Base-by-base conservation (phyloP, 2,888 invertebrate genomes). In the Entomobrya proxima region DNA sequence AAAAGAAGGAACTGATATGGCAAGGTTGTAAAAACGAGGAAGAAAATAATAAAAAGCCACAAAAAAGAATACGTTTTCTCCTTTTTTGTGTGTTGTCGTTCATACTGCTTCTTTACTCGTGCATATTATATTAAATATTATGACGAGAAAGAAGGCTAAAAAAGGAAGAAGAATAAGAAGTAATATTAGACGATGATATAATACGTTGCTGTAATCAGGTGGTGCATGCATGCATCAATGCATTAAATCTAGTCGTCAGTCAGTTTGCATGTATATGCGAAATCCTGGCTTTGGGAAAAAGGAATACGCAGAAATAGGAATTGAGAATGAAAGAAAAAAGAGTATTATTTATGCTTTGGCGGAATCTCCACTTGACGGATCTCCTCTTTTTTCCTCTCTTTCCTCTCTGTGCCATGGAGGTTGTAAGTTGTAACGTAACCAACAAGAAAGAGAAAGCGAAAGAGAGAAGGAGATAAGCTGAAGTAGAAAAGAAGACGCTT, bases 301-400 rank as follows among this genome's bases (percentile, higher is more conserved):
- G n/a, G n/a, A 24, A 72, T 27, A 72, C 11, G 30, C 15, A 40
- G 37, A 67, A 40, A 67, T 21, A 40, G 40, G 67, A 21, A 67
- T 9, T 40, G 40, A 40, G 40, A 67, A 40, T 40, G 67, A 21
- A 67, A 40, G 24, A 24, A 40, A 40, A 40, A 67, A 40, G n/a
- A n/a, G 40, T 40, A 67, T 67, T 67, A 67, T 40, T 67, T 21
- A 67, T 67, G 67, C 67, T 67, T 67, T 67, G 67, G 40, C 40
- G 40, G 67, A 67, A 67, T 67, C 67, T 67, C 40, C 24, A 67
- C 67, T 67, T 67, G 67, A 67, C 67, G 67, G 67, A 67, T 67
- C 67, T 67, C 15, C 24, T 40, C 15, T 15, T 27, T 55, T 55
- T 55, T 55, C 55, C 27, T 55, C 55, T 55, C 55, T 55, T 27